phyloP scores from a whole-genome alignment of 2,888 invertebrate species.

The Polyploca ridens region DNA sequence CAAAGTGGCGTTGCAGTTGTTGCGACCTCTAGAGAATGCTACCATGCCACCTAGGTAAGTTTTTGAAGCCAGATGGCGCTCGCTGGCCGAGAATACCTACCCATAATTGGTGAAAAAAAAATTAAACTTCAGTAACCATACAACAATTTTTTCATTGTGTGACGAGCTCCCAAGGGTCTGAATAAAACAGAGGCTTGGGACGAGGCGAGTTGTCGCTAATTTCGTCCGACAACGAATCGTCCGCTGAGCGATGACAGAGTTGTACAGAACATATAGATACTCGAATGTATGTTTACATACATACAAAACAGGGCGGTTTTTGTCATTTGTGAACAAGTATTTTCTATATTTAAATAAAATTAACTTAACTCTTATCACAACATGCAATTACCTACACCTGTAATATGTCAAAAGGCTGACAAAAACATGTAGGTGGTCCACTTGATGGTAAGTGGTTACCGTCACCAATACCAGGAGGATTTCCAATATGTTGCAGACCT shows the following conservation, averaged over 20 bases:
- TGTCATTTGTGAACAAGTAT: constrained; percentile 31
- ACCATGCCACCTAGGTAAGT: constrained; percentile 16
- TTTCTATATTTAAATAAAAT: constrained; percentile 33
- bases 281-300: constrained; percentile 3
- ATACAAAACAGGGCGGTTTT: constrained; percentile 19
- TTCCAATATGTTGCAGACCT: too few relatives aligned
- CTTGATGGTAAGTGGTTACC: too few relatives aligned
- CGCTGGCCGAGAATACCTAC: constrained; percentile 68
- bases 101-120: constrained; percentile 72
- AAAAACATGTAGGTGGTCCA: too few relatives aligned
- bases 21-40: constrained; percentile 48
- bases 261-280: constrained; percentile 44
- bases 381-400: constrained; percentile 1
- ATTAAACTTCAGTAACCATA: constrained; percentile 57
- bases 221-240: constrained; percentile 64
- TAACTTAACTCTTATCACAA: constrained; percentile 19
- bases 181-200: constrained; percentile 75
- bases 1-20: constrained; percentile 41
- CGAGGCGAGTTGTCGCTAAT: constrained; percentile 67
- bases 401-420: too few relatives aligned
- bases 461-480: too few relatives aligned
- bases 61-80: constrained; percentile 63
- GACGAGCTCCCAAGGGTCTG: constrained; percentile 68
- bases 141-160: constrained; percentile 75
- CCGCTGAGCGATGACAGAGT: constrained; percentile 44